These are phyloP conservation scores for Calyptommatus sinebrachiatus DNA, from an alignment of 2,113 vertebrate species.

Conservation along the genomic window DNA sequence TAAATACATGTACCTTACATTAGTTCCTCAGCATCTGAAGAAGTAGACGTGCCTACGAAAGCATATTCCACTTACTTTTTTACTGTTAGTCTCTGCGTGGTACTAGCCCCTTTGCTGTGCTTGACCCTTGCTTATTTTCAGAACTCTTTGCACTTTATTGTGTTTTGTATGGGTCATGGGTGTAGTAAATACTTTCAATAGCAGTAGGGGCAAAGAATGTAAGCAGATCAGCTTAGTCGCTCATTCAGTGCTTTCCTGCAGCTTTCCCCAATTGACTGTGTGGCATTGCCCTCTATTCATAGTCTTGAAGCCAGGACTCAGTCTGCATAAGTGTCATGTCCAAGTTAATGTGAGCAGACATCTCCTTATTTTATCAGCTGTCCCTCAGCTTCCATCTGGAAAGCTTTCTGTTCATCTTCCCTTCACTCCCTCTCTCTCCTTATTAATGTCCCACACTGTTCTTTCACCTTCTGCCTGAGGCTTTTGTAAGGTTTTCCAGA, in stretches of 20 bases:
- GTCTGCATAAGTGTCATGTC: background rate
- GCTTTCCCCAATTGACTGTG: background rate
- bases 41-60: too few relatives aligned
- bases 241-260: background rate
- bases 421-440: background rate
- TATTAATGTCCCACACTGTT: background rate
- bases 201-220: background rate
- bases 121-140: background rate
- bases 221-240: background rate
- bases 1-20: too few relatives aligned
- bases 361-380: slow-evolving; percentile 12
- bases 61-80: too few relatives aligned
- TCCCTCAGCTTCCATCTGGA: slow-evolving; percentile 17
- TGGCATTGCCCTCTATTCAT: slow-evolving; percentile 8
- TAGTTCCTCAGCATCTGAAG: too few relatives aligned
- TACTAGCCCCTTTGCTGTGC: too few relatives aligned
- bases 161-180: background rate
- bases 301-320: slow-evolving; percentile 14
- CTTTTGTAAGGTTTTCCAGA: slow-evolving; percentile 17
- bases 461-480: slow-evolving; percentile 13
- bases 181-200: background rate
- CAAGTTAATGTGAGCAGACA: slow-evolving; percentile 20
- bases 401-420: background rate
- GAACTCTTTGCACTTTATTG: background rate
- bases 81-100: too few relatives aligned